Conservation (phyloP, 2,113 vertebrate genomes). For the Ameiurus melas region DNA sequence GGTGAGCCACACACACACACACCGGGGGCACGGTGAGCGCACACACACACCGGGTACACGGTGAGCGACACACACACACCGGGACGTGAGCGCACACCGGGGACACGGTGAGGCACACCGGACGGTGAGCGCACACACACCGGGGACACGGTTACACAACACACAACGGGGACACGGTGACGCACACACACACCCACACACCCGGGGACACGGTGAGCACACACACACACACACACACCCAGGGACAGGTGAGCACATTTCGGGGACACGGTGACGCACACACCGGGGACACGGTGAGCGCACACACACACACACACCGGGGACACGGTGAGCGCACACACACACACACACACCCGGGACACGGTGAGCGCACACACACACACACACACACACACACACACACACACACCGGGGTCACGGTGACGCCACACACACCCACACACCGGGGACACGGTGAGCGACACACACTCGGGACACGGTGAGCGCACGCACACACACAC, state of each 20-base stretch:
- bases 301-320: not conserved
- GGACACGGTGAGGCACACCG: slow-evolving; percentile 78
- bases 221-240: not conserved
- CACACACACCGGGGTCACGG: too few relatives aligned
- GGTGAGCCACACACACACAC: slow-evolving; percentile 68
- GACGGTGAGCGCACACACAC: too few relatives aligned
- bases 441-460: too few relatives aligned
- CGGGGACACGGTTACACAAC: too few relatives aligned
- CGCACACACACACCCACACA: not conserved
- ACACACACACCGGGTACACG: too few relatives aligned
- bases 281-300: not conserved
- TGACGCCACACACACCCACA: too few relatives aligned
- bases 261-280: not conserved
- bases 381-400: too few relatives aligned
- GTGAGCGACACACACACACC: slow-evolving; percentile 62
- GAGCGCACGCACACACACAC: too few relatives aligned
- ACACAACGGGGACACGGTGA: slow-evolving; percentile 80
- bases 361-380: not conserved
- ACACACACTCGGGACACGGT: too few relatives aligned
- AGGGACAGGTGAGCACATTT: too few relatives aligned
- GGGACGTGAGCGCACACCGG: slow-evolving; percentile 71
- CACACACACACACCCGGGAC: not conserved
- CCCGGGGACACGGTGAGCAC: too few relatives aligned
- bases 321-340: not conserved
- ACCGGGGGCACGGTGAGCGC: slow-evolving; percentile 75